Conservation (phyloP, 2,888 invertebrate genomes). For the Antheraea assamensis region DNA sequence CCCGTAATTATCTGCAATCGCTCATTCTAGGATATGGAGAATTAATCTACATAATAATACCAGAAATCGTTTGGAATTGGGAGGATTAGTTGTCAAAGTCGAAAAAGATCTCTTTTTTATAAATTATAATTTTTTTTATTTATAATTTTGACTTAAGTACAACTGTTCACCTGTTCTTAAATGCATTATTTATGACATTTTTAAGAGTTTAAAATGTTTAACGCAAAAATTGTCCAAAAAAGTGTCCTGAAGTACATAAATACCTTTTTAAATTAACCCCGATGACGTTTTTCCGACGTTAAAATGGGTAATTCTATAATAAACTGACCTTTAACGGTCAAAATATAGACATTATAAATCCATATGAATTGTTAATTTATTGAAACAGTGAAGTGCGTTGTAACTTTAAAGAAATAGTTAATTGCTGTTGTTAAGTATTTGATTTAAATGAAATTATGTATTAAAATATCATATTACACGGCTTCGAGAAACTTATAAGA, state of each 20-base stretch:
- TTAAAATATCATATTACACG: no score
- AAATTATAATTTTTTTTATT: no score
- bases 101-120: no score
- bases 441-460: background rate
- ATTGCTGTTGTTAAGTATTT: background rate
- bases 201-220: background rate
- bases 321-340: background rate
- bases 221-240: background rate
- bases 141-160: no score
- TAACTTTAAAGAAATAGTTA: background rate
- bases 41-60: no score
- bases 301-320: background rate
- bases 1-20: no score
- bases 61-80: no score
- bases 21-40: no score
- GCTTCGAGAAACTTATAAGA: no score
- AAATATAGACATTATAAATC: background rate
- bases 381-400: background rate
- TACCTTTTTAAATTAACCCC: background rate
- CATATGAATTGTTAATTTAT: background rate
- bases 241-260: background rate
- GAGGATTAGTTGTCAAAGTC: no score
- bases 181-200: background rate
- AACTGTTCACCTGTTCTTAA: background rate
- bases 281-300: background rate